Evolutionary conservation across 1,140 invertebrate genomes (phyloP), one percentile per base, ranked within the genome.

Genomic region (Colletes latitarsis): DNA sequence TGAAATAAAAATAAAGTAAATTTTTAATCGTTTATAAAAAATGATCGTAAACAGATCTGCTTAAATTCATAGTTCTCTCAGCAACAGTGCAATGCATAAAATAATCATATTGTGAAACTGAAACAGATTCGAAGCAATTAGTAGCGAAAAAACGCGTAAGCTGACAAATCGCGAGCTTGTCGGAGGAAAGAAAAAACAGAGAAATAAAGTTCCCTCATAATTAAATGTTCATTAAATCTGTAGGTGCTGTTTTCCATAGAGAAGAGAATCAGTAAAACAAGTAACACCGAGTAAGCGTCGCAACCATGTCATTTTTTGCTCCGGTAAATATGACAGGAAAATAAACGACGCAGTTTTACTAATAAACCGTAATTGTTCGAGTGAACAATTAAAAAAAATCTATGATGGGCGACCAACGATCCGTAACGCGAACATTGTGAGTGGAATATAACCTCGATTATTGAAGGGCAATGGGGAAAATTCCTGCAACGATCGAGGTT

Each of bases 221-320:
- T 78, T 78, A 71, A 71, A 62, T 78, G 76, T 78, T 78, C 76
- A 78, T 78, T 78, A 78, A 71, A 78, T 30, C 39, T 63, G 58
- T 53, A 67, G 49, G 17, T 17, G 30, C 8, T 8, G 17, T 10
- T 68, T 19, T 30, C 17, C 10, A 21, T 39, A 49, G 21, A 8
- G 39, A n/a, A 41, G 52, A 46, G 46, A 49, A 60, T 60, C 43
- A 49, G 53, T 15, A 21, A 12, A 77, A 60, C 46, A 49, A 43
- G 30, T 12, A 3, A 6, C 12, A 15, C 9, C 14, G 53, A 19
- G 12, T 53, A 57, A 41, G 63, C 67, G 55, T 71, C 53, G 60
- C 63, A 63, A 62, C 62, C 52, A 12, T n/a, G 46, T 4, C 30
- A 63, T 62, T 77, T 69, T 43, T 46, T 14, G 8, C 9, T 10